phyloP scores from a whole-genome alignment of 2,113 vertebrate species.

The Passer montanus region DNA sequence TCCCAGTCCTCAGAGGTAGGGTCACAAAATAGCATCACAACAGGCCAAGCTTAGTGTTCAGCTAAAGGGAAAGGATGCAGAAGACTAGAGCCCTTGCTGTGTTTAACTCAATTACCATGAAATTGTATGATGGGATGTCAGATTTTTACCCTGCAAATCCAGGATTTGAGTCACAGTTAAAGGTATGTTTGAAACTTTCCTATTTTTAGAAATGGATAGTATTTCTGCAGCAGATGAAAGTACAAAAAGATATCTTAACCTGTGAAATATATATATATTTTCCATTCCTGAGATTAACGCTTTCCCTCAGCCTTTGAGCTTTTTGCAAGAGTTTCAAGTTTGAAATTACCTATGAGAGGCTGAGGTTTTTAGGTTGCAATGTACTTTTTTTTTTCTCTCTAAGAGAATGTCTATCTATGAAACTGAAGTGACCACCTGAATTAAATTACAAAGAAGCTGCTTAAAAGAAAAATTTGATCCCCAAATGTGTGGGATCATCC shows the following conservation, averaged over 20 bases:
- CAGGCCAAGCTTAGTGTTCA: background rate
- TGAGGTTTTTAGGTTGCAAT: background rate
- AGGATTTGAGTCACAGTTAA: background rate
- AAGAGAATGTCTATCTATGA: background rate
- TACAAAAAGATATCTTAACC: background rate
- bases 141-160: background rate
- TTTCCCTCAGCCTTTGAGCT: background rate
- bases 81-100: background rate
- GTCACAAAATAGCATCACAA: background rate
- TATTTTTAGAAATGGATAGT: background rate
- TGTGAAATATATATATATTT: background rate
- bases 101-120: background rate
- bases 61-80: background rate
- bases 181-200: background rate
- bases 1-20: background rate
- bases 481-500: background rate
- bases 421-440: background rate
- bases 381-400: background rate
- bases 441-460: background rate
- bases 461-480: background rate
- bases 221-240: background rate
- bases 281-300: background rate
- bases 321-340: background rate
- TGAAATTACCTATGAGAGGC: background rate
- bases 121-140: background rate